phyloP scores from a whole-genome alignment of 2,113 vertebrate species.

The Meleagris gallopavo region DNA sequence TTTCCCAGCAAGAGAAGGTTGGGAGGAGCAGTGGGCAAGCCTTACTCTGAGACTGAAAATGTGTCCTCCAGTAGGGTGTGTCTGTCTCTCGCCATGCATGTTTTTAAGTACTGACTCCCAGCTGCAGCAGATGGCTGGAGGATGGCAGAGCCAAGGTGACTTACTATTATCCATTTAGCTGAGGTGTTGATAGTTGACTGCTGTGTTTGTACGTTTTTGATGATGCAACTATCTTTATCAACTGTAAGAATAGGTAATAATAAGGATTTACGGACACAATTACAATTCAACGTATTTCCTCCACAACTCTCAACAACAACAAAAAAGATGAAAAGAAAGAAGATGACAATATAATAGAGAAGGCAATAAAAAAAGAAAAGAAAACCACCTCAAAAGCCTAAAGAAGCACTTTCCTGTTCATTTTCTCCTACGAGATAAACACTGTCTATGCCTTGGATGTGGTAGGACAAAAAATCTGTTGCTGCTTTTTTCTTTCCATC shows the following conservation, averaged over 20 bases:
- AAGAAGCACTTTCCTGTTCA: not conserved
- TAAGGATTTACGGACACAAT: not conserved
- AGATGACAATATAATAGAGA: not conserved
- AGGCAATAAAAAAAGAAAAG: not conserved
- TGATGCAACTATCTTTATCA: not conserved
- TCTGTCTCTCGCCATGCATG: slow-evolving; percentile 33
- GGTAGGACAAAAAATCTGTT: not conserved
- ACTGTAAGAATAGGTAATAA: not conserved
- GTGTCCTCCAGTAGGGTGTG: slow-evolving; percentile 7
- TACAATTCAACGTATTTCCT: not conserved
- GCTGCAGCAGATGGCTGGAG: slow-evolving; percentile 55
- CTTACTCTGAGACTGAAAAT: slow-evolving; percentile 41
- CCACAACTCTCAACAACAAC: not conserved
- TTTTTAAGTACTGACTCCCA: slow-evolving; percentile 35
- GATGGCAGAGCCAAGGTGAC: not conserved
- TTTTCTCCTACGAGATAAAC: not conserved
- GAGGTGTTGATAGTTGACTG: not conserved
- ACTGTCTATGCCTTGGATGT: not conserved
- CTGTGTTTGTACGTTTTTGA: not conserved
- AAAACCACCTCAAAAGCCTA: not conserved
- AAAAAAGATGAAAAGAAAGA: rapidly evolving
- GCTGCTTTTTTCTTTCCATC: not conserved
- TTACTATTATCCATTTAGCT: not conserved
- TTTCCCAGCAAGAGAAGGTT: slow-evolving; percentile 43
- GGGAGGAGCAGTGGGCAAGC: slow-evolving; percentile 57